A percentile compares a stretch with the other conserved stretches of the same genome.
These are phyloP conservation scores for Zaprionus taronus DNA, from an alignment of 1,140 invertebrate genomes.

Conservation along the genomic window DNA sequence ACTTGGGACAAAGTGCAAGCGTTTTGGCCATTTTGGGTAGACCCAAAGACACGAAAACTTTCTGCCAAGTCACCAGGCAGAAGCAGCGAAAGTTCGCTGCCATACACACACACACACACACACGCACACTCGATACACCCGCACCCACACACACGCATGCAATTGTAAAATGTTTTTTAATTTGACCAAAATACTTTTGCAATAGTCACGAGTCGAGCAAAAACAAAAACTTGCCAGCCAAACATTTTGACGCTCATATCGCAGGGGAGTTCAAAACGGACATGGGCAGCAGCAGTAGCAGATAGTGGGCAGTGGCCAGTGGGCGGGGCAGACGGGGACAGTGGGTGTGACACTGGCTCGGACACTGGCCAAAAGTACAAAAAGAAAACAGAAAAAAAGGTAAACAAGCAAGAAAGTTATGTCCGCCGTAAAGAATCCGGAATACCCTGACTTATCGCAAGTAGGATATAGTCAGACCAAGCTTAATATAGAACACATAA, in stretches of 20 bases:
- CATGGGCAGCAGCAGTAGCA: neutral
- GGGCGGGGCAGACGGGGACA: neutral
- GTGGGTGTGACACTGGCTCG: conserved; percentile 8
- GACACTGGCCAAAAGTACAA: neutral
- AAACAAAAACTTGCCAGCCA: conserved; percentile 48
- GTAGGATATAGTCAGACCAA: neutral
- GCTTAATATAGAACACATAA: too few relatives aligned
- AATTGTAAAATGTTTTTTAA: conserved; percentile 81
- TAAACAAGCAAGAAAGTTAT: neutral
- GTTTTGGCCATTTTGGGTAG: conserved; percentile 58
- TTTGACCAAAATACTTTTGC: conserved; percentile 74
- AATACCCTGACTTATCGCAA: neutral
- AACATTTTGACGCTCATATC: conserved; percentile 56
- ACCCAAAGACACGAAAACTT: conserved; percentile 51
- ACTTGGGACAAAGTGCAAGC: conserved; percentile 58
- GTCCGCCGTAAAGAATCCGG: neutral
- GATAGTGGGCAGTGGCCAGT: neutral
- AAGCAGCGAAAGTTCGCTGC: conserved; percentile 41
- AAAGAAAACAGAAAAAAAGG: conserved; percentile 2
- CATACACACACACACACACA: conserved; percentile 5
- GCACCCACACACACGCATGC: conserved; percentile 12
- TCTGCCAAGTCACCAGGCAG: conserved; percentile 59
- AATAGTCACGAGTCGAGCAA: conserved; percentile 52
- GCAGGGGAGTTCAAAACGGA: conserved; percentile 6
- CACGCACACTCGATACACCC: conserved; percentile 1